A percentile compares a stretch with the other conserved stretches of the same genome.
These are phyloP conservation scores for Merops nubicus DNA, from an alignment of 2,113 vertebrate genomes.

Conservation along the genomic window DNA sequence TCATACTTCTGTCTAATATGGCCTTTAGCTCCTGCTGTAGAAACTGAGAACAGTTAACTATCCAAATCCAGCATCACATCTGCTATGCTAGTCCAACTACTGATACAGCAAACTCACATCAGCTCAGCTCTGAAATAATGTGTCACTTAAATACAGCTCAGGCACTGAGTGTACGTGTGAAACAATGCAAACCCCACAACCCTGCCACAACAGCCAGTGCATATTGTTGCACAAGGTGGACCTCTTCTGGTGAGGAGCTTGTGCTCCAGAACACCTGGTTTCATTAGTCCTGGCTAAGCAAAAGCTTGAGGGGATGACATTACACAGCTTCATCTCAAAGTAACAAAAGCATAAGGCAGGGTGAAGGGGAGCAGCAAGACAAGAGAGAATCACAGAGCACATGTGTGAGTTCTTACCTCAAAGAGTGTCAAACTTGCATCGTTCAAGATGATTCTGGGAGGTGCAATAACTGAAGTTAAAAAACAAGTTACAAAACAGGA, in stretches of 20 bases:
- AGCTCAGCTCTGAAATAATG: background rate
- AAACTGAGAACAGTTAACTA: background rate
- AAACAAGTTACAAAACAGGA: slow-evolving; percentile 30
- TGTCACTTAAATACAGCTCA: background rate
- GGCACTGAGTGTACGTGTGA: fast-evolving
- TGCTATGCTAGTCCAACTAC: background rate
- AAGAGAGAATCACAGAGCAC: background rate
- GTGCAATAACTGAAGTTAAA: slow-evolving; percentile 77
- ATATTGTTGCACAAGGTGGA: slow-evolving; percentile 40
- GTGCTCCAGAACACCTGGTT: slow-evolving; percentile 21
- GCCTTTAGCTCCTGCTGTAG: background rate
- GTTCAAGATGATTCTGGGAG: slow-evolving; percentile 75
- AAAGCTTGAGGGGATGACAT: background rate
- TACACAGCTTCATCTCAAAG: background rate
- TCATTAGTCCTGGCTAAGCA: background rate
- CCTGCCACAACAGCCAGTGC: background rate
- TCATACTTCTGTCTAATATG: background rate
- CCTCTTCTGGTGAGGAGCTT: slow-evolving; percentile 40
- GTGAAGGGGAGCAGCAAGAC: background rate
- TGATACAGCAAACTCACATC: fast-evolving
- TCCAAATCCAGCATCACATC: background rate
- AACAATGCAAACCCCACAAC: background rate
- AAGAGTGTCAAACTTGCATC: slow-evolving; percentile 75
- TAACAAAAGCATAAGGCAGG: background rate
- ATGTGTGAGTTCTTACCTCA: slow-evolving; percentile 64